Evolutionary conservation across 2,888 invertebrate genomes (phyloP), one percentile per base, ranked within the genome.

Genomic region (Tineola bisselliella): DNA sequence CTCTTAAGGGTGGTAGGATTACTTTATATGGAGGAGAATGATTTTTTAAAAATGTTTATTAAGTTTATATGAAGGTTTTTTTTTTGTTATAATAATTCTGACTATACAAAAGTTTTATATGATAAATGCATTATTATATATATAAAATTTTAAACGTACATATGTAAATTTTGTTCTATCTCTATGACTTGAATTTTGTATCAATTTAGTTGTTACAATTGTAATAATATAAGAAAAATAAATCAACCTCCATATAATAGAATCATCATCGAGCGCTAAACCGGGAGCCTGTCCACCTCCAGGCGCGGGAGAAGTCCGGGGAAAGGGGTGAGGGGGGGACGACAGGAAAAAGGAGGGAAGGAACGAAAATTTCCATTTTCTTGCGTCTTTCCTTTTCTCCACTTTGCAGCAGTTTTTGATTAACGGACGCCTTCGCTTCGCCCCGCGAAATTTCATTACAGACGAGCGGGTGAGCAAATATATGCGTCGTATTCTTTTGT

Each of bases 291-390:
- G 81, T 79, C 76, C 78, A 71, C 80, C 74, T 74, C 69, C 69
- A 44, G 59, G 59, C 15, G 52, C 58, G 31, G 25, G 48, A 44
- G 59, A 13, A 65, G 69, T 64, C 67, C 63, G 66, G 67, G 69
- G 66, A 66, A 68, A 69, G 73, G 70, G 72, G 75, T 77, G 71
- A 1, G 69, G 73, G 61, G 60, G 60, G 13, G 31, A 25, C 48
- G 78, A 84, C 86, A 86, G 86, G 86, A 87, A 87, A 86, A 87
- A 87, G 86, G 86, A 87, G 86, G 86, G 86, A 76, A 76, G 86
- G 82, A 84, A 86, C 86, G 82, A 84, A 87, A 86, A 87, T 87
- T 87, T 87, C 84, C 84, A 84, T 84, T 84, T 84, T 84, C 84
- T 84, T 84, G 76, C 84, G 84, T 81, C 82, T 84, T 84, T 84